A percentile compares a stretch with the other conserved stretches of the same genome.
These are phyloP conservation scores for Neolamprologus sp. DNA, from an alignment of 2,113 vertebrate genomes.

Conservation along the genomic window DNA sequence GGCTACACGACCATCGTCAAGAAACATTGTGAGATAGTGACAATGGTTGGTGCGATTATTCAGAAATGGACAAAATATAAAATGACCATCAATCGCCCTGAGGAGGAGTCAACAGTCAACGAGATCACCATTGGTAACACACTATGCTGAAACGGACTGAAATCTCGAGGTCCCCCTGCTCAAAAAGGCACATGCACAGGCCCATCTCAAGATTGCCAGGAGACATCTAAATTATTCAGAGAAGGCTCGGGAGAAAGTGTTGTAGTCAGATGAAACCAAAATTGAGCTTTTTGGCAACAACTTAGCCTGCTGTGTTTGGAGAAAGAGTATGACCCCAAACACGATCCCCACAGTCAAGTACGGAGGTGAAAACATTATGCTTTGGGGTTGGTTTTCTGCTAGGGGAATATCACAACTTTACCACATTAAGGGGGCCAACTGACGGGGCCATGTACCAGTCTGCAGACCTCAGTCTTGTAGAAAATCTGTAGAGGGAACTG, in stretches of 20 bases:
- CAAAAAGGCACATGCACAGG: background rate
- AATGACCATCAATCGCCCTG: background rate
- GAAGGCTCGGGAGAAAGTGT: rapidly evolving
- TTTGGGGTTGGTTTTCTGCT: background rate
- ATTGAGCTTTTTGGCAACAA: background rate
- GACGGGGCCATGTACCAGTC: background rate
- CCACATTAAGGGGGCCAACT: background rate
- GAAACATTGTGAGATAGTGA: background rate
- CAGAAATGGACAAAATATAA: background rate
- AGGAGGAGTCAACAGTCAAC: background rate
- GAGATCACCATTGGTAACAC: rapidly evolving
- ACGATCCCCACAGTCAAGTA: background rate
- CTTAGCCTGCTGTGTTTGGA: background rate
- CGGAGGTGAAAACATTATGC: rapidly evolving
- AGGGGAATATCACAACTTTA: background rate
- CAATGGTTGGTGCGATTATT: background rate
- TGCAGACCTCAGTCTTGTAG: background rate
- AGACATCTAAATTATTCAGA: background rate
- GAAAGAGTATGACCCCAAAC: background rate
- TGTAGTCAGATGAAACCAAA: background rate
- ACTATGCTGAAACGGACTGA: background rate
- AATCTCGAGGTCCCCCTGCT: background rate
- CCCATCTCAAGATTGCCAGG: background rate
- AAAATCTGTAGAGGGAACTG: background rate
- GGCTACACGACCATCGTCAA: background rate